Base-by-base conservation (phyloP, 2,113 vertebrate genomes). In the Actenoides hombroni region DNA sequence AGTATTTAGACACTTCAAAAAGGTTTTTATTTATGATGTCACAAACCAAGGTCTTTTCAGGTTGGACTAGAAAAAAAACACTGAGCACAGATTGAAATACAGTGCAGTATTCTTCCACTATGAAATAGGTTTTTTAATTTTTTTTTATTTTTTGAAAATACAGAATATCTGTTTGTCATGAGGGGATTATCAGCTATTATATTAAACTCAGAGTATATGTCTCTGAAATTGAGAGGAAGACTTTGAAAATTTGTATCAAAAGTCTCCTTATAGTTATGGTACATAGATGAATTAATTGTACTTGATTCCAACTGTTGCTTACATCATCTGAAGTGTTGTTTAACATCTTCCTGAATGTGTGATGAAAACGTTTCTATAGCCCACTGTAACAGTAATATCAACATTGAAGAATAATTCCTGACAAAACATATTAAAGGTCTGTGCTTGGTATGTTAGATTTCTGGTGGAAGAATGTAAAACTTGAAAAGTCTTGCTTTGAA, bases 21-120 rank as follows among this genome's bases (percentile, higher is more conserved):
- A 31, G 2, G 1, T 37, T 44, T 53, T 46, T 79, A 59, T 90
- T 88, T 71, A 67, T 86, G 28, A 63, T 88, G 73, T 80, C 49
- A 89, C 63, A 85, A 19, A 61, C n/a, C 49, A 85, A 95, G 94
- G 90, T 87, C 40, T 80, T 95, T 77, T 81, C 31, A 96, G 93
- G 79, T 77, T 64, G 25, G 40, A 69, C 73, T 54, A 28, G 61
- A 11, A 59, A 83, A 83, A 78, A 89, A 86, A 54, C 6, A 24
- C 37, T 67, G 54, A 35, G 60, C 57, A 87, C 31, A 61, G n/a
- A 42, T 16, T 42, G 26, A 51, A 91, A 73, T 57, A 25, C 28
- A 65, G 26, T 25, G 20, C 25, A 83, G 85, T 94, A 90, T 18
- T 92, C 75, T 95, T 96, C 85, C 88, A 83, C 83, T 86, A 51